Evolutionary conservation across 2,797 vertebrate species (phyloP), one percentile per base, ranked within the genome.

Genomic region (Cottoperca gobio): DNA sequence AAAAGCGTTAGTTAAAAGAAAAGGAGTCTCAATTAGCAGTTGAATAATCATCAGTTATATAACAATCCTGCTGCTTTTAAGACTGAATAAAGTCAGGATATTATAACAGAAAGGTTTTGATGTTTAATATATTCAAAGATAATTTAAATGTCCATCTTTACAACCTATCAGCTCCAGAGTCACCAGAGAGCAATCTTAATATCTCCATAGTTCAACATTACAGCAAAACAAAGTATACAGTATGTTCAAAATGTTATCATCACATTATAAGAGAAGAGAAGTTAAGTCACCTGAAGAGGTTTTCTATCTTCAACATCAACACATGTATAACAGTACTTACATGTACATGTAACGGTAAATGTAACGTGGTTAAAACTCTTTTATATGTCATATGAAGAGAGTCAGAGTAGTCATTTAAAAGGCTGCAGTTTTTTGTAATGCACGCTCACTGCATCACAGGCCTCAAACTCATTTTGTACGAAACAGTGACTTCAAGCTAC

Each of bases 1-100:
- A 57, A 71, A 82, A 83, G 61, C 61, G 2, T 57, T 79, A 43
- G 21, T 71, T 74, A 73, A 82, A 10, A 78, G 70, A 73, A n/a
- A 67, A 75, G 23, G 45, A 65, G 24, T 68, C 68, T 53, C 70
- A 73, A 49, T 78, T 86, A 78, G 55, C 11, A 58, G 81, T 23
- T 70, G 40, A 75, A 60, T 69, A 62, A 73, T 33, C 26, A 66
- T 52, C 21, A 55, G 63, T 88, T 81, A 74, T 35, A 63, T 65
- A 84, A 83, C 74, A 58, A 72, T 33, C 59, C 46, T 24, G 37
- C n/a, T 71, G 71, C 35, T 75, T 64, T 62, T 42, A 74, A 74
- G 68, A 40, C 45, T 60, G 53, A 72, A 72, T 46, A 17, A 37
- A 82, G 76, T 57, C 21, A 28, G 19, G 52, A 37, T 35, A 46